Base-by-base conservation (phyloP, 2,113 vertebrate species). In the Leucoraja erinaceus region DNA sequence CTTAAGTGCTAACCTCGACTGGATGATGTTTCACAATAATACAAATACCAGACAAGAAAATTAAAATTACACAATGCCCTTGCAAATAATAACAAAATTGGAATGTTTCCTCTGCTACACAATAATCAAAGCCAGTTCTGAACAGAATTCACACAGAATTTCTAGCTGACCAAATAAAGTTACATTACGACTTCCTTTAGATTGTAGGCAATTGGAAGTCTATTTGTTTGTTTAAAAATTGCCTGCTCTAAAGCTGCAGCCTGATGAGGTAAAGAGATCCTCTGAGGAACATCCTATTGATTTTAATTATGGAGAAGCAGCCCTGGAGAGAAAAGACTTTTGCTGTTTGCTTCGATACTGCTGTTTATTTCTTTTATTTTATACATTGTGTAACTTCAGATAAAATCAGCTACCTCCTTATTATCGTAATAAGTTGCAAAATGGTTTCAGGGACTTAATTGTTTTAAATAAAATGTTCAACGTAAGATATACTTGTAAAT, bases 251-350 rank as follows among this genome's bases (percentile, higher is more conserved):
- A 94, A 93, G 93, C 95, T 94, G 94, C 94, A 95, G 94, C 94
- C 94, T 93, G 94, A 95, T 95, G 95, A 96, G 96, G 96, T 97
- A 97, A 97, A 96, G 96, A 97, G 97, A 95, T 96, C 96, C 95
- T 97, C 94, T 0, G 95, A 98, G 97, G 96, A 97, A 97, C 97
- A 97, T 97, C 97, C 97, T 99, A 99, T 99, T 99, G 98, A 99
- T 99, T 99, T 99, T 99, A 99, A 99, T 99, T 99, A 99, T 97
- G 96, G 94, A 96, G 97, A 97, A 97, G 97, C 96, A 97, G 97
- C 98, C 98, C 95, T 96, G 96, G 97, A 97, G 97, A 97, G 97
- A 97, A 97, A 97, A 97, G 97, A 97, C 97, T 97, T 97, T 95
- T 96, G 95, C 97, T 97, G 97, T 98, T 98, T 98, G 97, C 98